phyloP scores from a whole-genome alignment of 1,140 invertebrate species.

The Cotesia glomerata region DNA sequence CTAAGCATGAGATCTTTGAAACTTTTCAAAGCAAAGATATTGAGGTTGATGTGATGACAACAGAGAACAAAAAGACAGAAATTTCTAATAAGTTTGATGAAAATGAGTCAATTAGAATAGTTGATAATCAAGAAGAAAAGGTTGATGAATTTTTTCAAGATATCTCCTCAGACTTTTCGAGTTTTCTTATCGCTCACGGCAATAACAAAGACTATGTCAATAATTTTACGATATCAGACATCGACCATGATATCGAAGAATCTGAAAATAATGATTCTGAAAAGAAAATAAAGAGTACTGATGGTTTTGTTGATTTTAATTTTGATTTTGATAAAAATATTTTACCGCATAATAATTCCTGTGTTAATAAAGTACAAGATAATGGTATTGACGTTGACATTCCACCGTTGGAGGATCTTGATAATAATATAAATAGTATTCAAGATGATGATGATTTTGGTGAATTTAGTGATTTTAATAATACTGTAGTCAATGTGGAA shows the following conservation, averaged over 20 bases:
- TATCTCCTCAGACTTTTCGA: conserved; percentile 29
- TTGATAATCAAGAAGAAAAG: background rate
- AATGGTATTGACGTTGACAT: background rate
- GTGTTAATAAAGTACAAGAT: background rate
- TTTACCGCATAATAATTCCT: background rate
- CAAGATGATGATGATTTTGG: conserved; percentile 1
- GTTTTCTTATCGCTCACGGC: conserved; percentile 32
- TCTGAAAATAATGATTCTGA: background rate
- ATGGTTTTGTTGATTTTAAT: conserved; percentile 34
- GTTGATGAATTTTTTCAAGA: conserved; percentile 17
- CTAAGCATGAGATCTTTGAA: background rate
- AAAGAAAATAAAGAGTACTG: conserved; percentile 1
- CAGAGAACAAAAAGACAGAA: background rate
- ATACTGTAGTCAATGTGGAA: background rate
- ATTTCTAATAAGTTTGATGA: background rate
- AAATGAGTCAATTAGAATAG: background rate
- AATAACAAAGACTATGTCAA: conserved; percentile 34
- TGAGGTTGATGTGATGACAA: background rate
- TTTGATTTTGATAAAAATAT: conserved; percentile 32
- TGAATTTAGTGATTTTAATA: conserved; percentile 8
- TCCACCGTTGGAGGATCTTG: conserved; percentile 8
- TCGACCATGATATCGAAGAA: conserved; percentile 29
- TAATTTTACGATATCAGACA: conserved; percentile 37
- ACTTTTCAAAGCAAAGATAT: background rate
- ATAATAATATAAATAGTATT: too few relatives aligned